Base-by-base conservation (phyloP, 2,797 vertebrate species). In the Varecia variegata region DNA sequence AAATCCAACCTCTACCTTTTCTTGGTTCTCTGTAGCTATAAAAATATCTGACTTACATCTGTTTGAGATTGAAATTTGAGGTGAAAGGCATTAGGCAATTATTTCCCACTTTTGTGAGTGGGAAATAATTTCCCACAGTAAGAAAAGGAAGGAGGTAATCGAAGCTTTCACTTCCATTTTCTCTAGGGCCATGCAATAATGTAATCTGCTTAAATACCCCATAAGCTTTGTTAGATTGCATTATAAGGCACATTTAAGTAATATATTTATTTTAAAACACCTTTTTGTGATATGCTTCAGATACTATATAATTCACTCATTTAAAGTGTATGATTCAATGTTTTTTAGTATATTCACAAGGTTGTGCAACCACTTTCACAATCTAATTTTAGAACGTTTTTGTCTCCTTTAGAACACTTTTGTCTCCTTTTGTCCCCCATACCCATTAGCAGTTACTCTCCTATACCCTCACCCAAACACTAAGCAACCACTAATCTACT, bases 111-210 rank as follows among this genome's bases (percentile, higher is more conserved):
- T 93, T 73, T 65, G 38, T 88, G 35, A 68, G 88, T 82, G 47
- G 47, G 47, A 50, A 50, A 50, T 50, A 50, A 50, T 50, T 50
- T 50, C 21, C 54, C 68, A 30, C 23, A 85, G 43, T 79, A 18
- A 95, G 77, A 88, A 95, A 96, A 95, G 27, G 38, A 91, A 93
- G n/a, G 83, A 91, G 13, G 43, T 67, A 92, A 88, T 35, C 18
- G 50, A 87, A 93, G n/a, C 43, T 50, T 95, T 94, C 11, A 58
- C 30, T 95, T 94, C 32, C 23, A 62, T 70, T 90, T 95, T 88
- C 50, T 90, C 71, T 90, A 88, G 92, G 60, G 21, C 23, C n/a
- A 1, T 77, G 7, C 60, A 68, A 93, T 18, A 95, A 79, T 52
- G 13, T 68, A 90, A 91, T 89, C 38, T 83, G 54, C 10, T 68